Base-by-base conservation (phyloP, 2,888 invertebrate genomes). In the Pristionchus exspectatus region DNA sequence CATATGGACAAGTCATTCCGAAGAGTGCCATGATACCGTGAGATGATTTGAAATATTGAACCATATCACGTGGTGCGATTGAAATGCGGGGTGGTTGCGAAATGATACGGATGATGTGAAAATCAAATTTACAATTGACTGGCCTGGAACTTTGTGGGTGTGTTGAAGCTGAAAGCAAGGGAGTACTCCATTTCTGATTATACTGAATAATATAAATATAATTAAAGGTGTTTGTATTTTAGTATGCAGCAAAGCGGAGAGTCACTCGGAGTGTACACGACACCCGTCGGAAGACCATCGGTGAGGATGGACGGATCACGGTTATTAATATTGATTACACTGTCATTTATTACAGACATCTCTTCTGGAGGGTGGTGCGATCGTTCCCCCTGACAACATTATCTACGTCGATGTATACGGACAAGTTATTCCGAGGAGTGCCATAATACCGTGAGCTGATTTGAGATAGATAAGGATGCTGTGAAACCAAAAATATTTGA, bases 371-470 rank as follows among this genome's bases (percentile, higher is more conserved):
- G 86, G 86, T 4, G 66, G 86, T 3, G 86, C 66, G 33, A 86
- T 86, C 63, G 86, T 66, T 1, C 86, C 66, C 18, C 86, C 86
- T 2, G 38, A 38, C 24, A 30, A 30, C 24, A 24, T 66, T 24
- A 66, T 86, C 56, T 84, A 84, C 30, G 27, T 84, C 16, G 84
- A 84, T 56, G 77, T 44, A 21, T 77, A 77, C 21, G 77, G 77
- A 50, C 77, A 77, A 44, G 77, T 77, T 44, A 77, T 77, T 21
- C 77, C 38, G 44, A 38, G 74, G 74, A 21, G 33, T 5, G 27
- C 69, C 33, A 33, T 74, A 9, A 74, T 74, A 16, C 33, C 10
- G 83, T 83, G 0, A 50, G 44, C 54, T 50, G 2, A 77, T 38
- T 77, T 14, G 30, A 21, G 33, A 30, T 38, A 50, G 44, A 50